Evolutionary conservation across 2,797 vertebrate species (phyloP), one percentile per base, ranked within the genome.

Genomic region (Crocodylus rhombifer): DNA sequence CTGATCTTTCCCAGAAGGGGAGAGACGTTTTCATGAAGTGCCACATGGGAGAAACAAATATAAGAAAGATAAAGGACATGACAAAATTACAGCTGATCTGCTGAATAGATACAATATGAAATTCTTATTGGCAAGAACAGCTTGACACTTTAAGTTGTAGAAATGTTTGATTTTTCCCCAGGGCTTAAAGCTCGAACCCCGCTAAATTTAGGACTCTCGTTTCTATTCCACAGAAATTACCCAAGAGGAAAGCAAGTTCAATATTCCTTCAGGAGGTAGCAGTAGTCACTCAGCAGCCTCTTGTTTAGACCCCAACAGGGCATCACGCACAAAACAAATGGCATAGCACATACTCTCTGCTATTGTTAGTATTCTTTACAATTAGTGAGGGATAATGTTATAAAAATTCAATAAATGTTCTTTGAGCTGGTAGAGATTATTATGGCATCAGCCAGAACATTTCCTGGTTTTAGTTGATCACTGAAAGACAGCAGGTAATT

Each of bases 141-240:
- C 25, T 90, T 26, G 2, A 17, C 0, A 0, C 0, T 2, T 14
- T 5, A 4, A 42, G 16, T 1, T 76, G 60, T 14, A 14, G 65
- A 73, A 80, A 12, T 4, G 42, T 42, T 42, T 42, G 42, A 42
- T 42, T 42, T 42, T 42, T 42, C 42, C 42, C 42, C 42, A 42
- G 42, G 42, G 42, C 8, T 42, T 42, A 42, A 42, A 42, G 42
- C 42, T 42, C 7, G 7, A 42, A 42, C 42, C 42, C 42, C 42
- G 7, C 69, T 56, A 26, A 73, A 89, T 36, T 71, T 21, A 71
- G 55, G 58, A 51, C 26, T 25, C 10, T 56, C 14, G n/a, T 55
- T 82, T 17, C 64, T 80, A 8, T 8, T 20, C 78, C 30, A 11
- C 26, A 76, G 64, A 87, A 1, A 4, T 1, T 57, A 75, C 3